A percentile compares a stretch with the other conserved stretches of the same genome.
Evolutionary conservation across 2,888 invertebrate species (phyloP).

Genomic region (Athripsodes cinereus): DNA sequence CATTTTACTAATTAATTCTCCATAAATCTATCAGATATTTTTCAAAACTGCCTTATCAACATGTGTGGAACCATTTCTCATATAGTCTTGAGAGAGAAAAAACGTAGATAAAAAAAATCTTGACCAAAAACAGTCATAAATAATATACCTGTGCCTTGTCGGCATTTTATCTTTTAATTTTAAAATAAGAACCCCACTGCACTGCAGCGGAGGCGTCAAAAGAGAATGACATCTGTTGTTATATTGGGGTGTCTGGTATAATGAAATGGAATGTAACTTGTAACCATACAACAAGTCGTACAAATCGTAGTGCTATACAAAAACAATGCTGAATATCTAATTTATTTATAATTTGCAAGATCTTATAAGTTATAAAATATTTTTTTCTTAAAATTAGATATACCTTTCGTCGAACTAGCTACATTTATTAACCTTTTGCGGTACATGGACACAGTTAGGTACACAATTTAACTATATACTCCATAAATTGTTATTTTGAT

Average conservation of each 20-base stretch:
- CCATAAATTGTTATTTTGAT: too few relatives aligned
- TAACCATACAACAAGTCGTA: constrained; percentile 5
- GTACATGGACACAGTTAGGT: too few relatives aligned
- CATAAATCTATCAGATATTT: constrained; percentile 13
- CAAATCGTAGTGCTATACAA: too few relatives aligned
- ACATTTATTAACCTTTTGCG: too few relatives aligned
- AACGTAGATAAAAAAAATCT: constrained; percentile 12
- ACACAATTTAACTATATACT: too few relatives aligned
- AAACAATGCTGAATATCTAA: too few relatives aligned
- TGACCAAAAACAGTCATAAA: constrained; percentile 26
- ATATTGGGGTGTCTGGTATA: constrained; percentile 24
- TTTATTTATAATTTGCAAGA: too few relatives aligned
- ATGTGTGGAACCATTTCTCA: constrained; percentile 11
- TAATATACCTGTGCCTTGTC: constrained; percentile 27
- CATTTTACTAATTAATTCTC: constrained; percentile 11
- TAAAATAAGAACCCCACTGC: constrained; percentile 18
- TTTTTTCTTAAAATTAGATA: too few relatives aligned
- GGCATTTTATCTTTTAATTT: constrained; percentile 24
- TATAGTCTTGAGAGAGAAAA: constrained; percentile 1
- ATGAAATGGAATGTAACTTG: constrained; percentile 26
- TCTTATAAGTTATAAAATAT: too few relatives aligned
- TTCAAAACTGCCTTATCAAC: constrained; percentile 14
- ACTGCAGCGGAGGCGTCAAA: constrained; percentile 26
- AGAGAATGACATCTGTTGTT: constrained; percentile 28
- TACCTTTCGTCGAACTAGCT: too few relatives aligned